These are phyloP conservation scores for Ancistrus triradiatus DNA, from an alignment of 2,113 vertebrate genomes.

Conservation along the genomic window DNA sequence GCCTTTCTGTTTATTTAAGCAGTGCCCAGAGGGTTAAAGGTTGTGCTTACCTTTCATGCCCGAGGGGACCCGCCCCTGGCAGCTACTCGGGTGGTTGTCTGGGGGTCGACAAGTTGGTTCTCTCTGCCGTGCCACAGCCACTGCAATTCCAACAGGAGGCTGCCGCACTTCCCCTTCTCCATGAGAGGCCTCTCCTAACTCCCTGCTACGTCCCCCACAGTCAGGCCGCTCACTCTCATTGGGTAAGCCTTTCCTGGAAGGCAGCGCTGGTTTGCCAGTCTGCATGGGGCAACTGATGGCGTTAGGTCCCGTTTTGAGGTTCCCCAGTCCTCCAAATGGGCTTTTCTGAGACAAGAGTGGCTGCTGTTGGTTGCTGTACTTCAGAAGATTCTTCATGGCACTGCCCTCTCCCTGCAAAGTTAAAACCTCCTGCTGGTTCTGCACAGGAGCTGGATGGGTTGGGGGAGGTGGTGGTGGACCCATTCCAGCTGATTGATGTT, in stretches of 20 bases:
- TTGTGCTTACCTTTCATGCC: conserved; percentile 76
- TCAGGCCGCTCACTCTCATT: conserved; percentile 81
- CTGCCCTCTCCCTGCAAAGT: conserved; percentile 78
- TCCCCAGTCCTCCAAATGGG: conserved; percentile 80
- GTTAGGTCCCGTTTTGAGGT: conserved; percentile 72
- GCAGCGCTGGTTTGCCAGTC: conserved; percentile 68
- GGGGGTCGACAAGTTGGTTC: conserved; percentile 76
- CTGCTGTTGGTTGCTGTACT: conserved; percentile 92
- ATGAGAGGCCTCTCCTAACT: conserved; percentile 72
- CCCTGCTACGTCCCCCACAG: conserved; percentile 76
- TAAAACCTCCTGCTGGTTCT: conserved; percentile 75
- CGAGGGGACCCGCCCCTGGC: conserved; percentile 74
- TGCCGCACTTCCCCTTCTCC: conserved; percentile 87
- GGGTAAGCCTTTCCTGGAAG: conserved; percentile 68
- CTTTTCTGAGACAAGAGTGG: conserved; percentile 87
- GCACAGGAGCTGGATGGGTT: conserved; percentile 49
- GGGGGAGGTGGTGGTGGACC: conserved; percentile 55
- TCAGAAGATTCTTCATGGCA: conserved; percentile 91
- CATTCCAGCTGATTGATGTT: conserved; percentile 53
- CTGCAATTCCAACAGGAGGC: conserved; percentile 90
- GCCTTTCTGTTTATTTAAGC: conserved; percentile 25
- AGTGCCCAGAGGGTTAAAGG: conserved; percentile 14
- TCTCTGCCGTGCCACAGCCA: conserved; percentile 88
- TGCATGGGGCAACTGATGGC: conserved; percentile 83
- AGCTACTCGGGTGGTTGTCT: conserved; percentile 61